Evolutionary conservation across 64 coral and sea anemone species (phyloP).

Genomic region (Cladopsammia gracilis): DNA sequence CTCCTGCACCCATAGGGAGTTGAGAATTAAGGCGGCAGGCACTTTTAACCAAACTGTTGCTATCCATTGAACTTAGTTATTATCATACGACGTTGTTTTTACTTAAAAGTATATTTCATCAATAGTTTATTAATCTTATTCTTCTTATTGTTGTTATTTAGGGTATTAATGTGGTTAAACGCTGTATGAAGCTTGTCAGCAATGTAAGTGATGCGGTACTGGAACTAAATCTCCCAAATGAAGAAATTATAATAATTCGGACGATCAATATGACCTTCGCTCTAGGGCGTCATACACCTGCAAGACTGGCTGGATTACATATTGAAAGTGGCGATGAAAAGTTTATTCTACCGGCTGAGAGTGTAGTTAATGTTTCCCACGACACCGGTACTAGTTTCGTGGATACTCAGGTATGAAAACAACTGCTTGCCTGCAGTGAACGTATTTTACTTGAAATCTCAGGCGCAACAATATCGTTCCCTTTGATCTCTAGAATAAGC

Average conservation of each 20-base stretch:
- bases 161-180: neutral
- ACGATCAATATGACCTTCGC: neutral
- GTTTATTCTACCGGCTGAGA: neutral
- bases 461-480: no score
- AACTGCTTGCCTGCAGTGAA: no score
- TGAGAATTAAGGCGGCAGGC: no score
- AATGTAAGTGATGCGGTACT: conserved; percentile 7
- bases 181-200: neutral
- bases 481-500: no score
- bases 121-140: neutral
- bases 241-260: neutral
- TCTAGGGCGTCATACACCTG: neutral
- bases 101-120: neutral
- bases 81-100: no score
- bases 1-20: no score
- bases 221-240: neutral
- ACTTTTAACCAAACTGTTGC: no score
- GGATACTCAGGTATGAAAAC: neutral
- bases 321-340: neutral
- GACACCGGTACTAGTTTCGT: neutral
- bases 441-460: no score
- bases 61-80: no score
- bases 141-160: neutral
- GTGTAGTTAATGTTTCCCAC: neutral
- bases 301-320: neutral